phyloP scores from a whole-genome alignment of 2,888 invertebrate genomes.

The Mellilla xanthometata region DNA sequence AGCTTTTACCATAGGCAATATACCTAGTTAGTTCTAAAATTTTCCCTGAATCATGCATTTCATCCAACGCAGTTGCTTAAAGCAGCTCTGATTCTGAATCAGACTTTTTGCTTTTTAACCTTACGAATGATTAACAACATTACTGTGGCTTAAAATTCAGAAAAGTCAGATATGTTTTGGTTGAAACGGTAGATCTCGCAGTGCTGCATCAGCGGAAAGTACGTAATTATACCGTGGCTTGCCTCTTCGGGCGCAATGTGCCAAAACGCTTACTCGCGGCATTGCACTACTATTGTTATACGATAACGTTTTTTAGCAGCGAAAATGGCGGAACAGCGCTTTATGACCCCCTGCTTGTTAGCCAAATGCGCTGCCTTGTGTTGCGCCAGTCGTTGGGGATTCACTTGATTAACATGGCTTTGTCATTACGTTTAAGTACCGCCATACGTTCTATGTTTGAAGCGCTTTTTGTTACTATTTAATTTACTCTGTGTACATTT shows the following conservation, averaged over 20 bases:
- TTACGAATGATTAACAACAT: too few relatives aligned
- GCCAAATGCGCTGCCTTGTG: slow-evolving; percentile 27
- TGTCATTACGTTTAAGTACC: slow-evolving; percentile 10
- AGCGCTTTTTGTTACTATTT: slow-evolving; percentile 2
- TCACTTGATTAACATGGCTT: slow-evolving; percentile 24
- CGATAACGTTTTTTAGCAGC: slow-evolving; percentile 31
- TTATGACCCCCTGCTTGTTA: slow-evolving; percentile 31
- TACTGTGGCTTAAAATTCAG: too few relatives aligned
- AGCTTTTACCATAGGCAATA: too few relatives aligned
- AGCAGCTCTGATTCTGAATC: too few relatives aligned
- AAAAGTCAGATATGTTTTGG: too few relatives aligned
- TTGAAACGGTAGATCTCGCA: not conserved
- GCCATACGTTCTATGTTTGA: not conserved
- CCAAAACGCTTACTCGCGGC: slow-evolving; percentile 79
- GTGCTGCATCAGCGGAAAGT: slow-evolving; percentile 26
- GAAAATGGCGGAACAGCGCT: slow-evolving; percentile 27
- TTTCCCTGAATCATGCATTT: too few relatives aligned
- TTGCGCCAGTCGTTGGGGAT: slow-evolving; percentile 20
- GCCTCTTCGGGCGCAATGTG: slow-evolving; percentile 70
- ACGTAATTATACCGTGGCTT: slow-evolving; percentile 75
- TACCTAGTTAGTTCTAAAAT: too few relatives aligned
- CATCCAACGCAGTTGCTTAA: too few relatives aligned
- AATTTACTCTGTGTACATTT: too few relatives aligned
- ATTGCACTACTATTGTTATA: slow-evolving; percentile 52
- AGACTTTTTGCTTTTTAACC: too few relatives aligned